Base-by-base conservation (phyloP, 2,888 invertebrate species). In the Saturnia pavonia region DNA sequence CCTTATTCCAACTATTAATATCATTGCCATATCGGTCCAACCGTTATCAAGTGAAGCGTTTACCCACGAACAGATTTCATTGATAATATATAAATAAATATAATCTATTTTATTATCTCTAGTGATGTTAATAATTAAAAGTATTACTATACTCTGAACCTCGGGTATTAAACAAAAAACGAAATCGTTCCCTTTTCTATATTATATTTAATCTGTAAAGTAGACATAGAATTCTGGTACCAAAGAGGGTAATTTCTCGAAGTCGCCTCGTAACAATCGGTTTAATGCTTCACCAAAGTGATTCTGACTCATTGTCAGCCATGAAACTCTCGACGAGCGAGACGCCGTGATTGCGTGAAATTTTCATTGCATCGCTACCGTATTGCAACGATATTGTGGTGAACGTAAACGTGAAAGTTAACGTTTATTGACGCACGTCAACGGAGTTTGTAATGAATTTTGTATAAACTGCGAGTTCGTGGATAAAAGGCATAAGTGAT, bases 371-470 rank as follows among this genome's bases (percentile, higher is more conserved):
- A 69, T 71, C 25, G 51, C 65, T 12, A 19, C 73, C 75, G 74
- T 69, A 69, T 57, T 74, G 72, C 75, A 40, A 40, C 65, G 65
- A 40, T 65, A 34, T 65, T 65, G 65, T 40, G 68, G 75, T 70
- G 80, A 77, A 80, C 78, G 81, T 82, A 77, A 79, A 80, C 78
- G 81, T 72, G 70, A 72, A 78, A 80, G 79, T 82, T 85, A 83
- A 85, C 82, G 80, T 83, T 84, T 85, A 87, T 86, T 79, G 83
- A 75, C 73, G 78, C 81, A 76, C 69, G 75, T 76, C 72, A 81
- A 74, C 78, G 80, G 75, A 84, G 86, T 85, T 85, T 83, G 81
- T 80, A 76, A 78, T 69, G 74, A 80, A 82, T 83, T 84, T 78
- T 72, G 76, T 75, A 77, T 75, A 75, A 71, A 76, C n/a, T 40